phyloP scores from a whole-genome alignment of 2,113 vertebrate species.

The Circaetus gallicus region DNA sequence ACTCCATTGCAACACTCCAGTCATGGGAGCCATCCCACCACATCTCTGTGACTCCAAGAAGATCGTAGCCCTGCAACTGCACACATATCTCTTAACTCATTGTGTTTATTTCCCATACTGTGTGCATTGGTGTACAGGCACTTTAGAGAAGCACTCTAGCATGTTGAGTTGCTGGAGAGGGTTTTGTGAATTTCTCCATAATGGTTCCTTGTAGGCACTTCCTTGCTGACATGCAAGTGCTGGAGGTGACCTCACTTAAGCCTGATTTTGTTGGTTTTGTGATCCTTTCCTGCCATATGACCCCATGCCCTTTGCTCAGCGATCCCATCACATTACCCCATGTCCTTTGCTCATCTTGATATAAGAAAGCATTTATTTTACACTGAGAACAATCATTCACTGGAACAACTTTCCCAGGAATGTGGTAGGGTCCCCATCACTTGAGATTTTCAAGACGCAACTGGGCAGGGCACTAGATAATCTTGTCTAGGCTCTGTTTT shows the following conservation, averaged over 20 bases:
- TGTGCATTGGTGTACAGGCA: not conserved
- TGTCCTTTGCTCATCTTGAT: not conserved
- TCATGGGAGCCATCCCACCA: not conserved
- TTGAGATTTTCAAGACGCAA: not conserved
- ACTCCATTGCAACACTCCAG: not conserved
- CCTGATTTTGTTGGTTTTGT: not conserved
- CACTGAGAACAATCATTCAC: not conserved
- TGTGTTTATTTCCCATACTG: not conserved
- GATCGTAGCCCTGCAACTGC: fast-evolving
- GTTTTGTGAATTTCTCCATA: not conserved
- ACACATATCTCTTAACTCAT: not conserved
- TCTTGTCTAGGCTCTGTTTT: not conserved
- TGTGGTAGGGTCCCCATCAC: not conserved
- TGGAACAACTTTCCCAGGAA: not conserved
- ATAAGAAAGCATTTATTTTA: not conserved
- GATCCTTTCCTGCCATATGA: not conserved
- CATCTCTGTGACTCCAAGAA: not conserved
- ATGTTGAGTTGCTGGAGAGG: not conserved
- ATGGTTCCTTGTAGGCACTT: not conserved
- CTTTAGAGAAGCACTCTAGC: not conserved
- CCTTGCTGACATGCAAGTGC: not conserved
- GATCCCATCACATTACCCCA: not conserved
- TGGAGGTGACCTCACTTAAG: not conserved
- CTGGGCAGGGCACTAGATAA: not conserved
- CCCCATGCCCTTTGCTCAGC: not conserved